Base-by-base conservation (phyloP, 2,888 invertebrate genomes). In the Sphinx pinastri region DNA sequence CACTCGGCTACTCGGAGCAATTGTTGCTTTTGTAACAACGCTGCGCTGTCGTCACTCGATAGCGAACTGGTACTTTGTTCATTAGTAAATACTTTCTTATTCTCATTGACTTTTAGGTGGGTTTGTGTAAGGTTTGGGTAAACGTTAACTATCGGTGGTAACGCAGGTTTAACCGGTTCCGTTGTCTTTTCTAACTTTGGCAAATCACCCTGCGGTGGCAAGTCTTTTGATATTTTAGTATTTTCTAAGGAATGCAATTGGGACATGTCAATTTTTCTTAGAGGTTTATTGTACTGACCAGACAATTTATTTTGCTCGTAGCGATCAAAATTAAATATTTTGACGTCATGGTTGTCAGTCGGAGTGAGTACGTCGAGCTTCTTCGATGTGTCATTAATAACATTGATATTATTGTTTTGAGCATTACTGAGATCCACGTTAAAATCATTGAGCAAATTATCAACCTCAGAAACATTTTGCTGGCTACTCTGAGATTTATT, bases 1-100 rank as follows among this genome's bases (percentile, higher is more conserved):
- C 97, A 97, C 79, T 97, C 97, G 0, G 96, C 97, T 13, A 97
- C 97, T 76, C 96, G 92, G 25, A 95, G 95, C 74, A 96, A 81
- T 73, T 96, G 96, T 73, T 95, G 95, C 38, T 95, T 95, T 70
- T 95, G 94, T 70, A 95, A 77, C 75, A 95, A 78, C 2, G 95
- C 95, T 52, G 94, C 94, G 74, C 94, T 94, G 70, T 94, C 94
- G 68, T 94, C 94, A 73, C 94, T 94, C 1, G 94, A 94, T 55
- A 94, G 77, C 0, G 94, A 94, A 76, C 94, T 94, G 2, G 94
- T 94, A 73, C 94, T 94, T 74, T 93, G 94, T 71, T 94, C 94
- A 72, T 93, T 93, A 1, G 91, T 93, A 74, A 93, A 93, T 4
- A 88, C 89, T 77, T 93, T 93, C 67, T 88, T 91, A 68, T 82